phyloP scores from a whole-genome alignment of 2,797 vertebrate genomes.

The Clarias laeviceps region DNA sequence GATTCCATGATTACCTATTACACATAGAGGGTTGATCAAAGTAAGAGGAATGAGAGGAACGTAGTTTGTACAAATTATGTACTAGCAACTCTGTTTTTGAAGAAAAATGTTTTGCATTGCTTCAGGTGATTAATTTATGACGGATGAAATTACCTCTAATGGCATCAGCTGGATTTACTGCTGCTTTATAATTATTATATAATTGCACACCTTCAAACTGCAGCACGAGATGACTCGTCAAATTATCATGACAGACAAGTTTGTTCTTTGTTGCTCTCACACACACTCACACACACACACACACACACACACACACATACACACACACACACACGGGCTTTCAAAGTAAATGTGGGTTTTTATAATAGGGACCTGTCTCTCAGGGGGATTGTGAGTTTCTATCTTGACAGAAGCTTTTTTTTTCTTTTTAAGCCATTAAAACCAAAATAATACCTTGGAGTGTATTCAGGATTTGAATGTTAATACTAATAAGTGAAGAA shows the following conservation, averaged over 20 bases:
- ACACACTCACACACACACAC: background rate
- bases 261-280: conserved; percentile 16
- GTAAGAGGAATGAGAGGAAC: background rate
- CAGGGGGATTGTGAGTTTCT: background rate
- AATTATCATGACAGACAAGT: conserved; percentile 21
- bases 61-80: background rate
- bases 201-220: conserved; percentile 24
- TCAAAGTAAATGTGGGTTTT: conserved; percentile 34
- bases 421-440: background rate
- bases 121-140: conserved; percentile 35
- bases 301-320: no score
- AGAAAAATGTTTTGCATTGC: conserved; percentile 5
- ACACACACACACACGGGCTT: conserved; percentile 4
- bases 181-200: conserved; percentile 27
- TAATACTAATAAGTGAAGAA: background rate
- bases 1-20: background rate
- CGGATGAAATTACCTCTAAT: conserved; percentile 25
- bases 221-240: conserved; percentile 20
- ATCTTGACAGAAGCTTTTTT: background rate
- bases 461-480: background rate
- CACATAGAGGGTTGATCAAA: background rate
- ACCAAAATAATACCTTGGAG: background rate
- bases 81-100: background rate
- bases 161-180: conserved; percentile 31
- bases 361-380: conserved; percentile 22